Evolutionary conservation across 2,113 vertebrate species (phyloP), one percentile per base, ranked within the genome.

Genomic region (Melanerpes aurifrons): DNA sequence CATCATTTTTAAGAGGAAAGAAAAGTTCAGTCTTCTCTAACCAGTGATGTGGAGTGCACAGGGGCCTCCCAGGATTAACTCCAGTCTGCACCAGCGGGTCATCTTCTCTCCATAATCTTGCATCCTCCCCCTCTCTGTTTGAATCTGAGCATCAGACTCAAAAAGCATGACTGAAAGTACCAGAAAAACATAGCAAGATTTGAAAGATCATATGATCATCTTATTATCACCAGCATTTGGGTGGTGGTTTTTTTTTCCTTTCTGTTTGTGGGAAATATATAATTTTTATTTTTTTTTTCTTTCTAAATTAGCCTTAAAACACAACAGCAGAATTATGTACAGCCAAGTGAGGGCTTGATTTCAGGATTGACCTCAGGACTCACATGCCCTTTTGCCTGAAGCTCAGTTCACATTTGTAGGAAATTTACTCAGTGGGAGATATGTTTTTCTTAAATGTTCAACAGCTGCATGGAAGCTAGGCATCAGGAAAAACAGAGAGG

Each of bases 401-500:
- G 82, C 78, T 94, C 77, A 90, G 7, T 89, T 85, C 87, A 69
- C 90, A 70, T 96, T 94, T 87, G 62, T 87, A 83, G 86, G 84
- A 92, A 97, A 82, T 92, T 95, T 48, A 77, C 93, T 95, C 95
- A 78, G 92, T 96, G 87, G 89, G 94, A 93, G 81, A 91, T 63
- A 26, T 92, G 87, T 96, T 96, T 96, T 96, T 87, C 94, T 95
- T 94, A 93, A 91, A 82, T 95, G 88, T 85, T 84, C 91, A 94
- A 86, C 89, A 96, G 88, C 91, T 95, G 90, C 95, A 89, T 96
- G 79, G 86, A 93, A 96, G 86, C 58, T 32, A 85, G 83, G 91
- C 91, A 86, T 83, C 76, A 78, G 86, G 69, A 82, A 82, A 81
- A 93, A 72, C 81, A 95, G 58, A 89, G 66, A n/a, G 76, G 69